Base-by-base conservation (phyloP, 2,113 vertebrate species). In the Spea bombifrons region DNA sequence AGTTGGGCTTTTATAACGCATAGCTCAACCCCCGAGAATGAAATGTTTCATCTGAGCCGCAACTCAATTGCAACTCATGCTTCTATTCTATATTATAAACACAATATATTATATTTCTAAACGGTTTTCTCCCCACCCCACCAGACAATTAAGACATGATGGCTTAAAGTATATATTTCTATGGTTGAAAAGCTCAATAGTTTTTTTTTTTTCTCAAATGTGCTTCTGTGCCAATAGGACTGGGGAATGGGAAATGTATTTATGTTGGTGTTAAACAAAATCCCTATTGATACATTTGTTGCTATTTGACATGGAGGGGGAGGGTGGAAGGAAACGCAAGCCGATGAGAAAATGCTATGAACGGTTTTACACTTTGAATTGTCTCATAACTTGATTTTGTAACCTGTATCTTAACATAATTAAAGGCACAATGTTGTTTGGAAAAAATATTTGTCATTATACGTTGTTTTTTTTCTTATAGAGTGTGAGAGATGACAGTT, bases 371-470 rank as follows among this genome's bases (percentile, higher is more conserved):
- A 53, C 78, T 52, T 8, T 16, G 61, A 17, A 44, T 0, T 80
- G 71, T 73, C 2, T 78, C 78, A 82, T 77, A 5, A 80, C 70
- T 13, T 81, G 53, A 0, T 50, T 72, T 1, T 59, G 61, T 73
- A 52, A 65, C 72, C 71, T 78, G 50, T 2, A 76, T 8, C 2
- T 71, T 81, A 1, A 80, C 7, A 7, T 15, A 68, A 44, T 65
- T 30, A 48, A 73, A 1, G 17, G 1, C 8, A 43, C 78, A 52
- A 80, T 81, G 83, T 80, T 57, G 17, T 80, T 3, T 77, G 80
- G 71, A 0, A 49, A 45, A 70, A 17, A 53, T n/a, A 2, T 1
- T 82, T 83, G 47, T 10, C 50, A 2, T 76, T 63, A n/a, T 49
- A 1, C 43, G 44, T 66, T 73, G 49, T 57, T 61, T 61, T 30